Evolutionary conservation across 1,140 invertebrate genomes (phyloP).

Genomic region (Thaumetopoea pityocampa): DNA sequence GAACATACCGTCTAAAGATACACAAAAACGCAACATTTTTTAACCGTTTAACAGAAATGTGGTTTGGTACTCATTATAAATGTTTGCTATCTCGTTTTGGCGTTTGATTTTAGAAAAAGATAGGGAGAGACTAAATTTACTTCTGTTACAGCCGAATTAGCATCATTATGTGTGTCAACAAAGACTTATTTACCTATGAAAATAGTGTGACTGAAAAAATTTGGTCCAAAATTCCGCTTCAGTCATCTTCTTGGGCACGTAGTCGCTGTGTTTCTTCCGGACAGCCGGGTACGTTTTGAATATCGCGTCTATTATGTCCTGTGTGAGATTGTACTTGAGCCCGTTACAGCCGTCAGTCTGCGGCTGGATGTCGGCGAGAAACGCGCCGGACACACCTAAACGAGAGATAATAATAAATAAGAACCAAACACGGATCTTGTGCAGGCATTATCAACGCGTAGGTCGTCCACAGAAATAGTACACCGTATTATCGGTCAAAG

Average conservation of each 20-base stretch:
- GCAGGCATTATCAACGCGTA: too few relatives aligned
- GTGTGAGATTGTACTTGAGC: conserved; percentile 97
- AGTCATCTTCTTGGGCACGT: conserved; percentile 95
- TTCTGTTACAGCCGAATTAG: too few relatives aligned
- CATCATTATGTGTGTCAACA: neutral
- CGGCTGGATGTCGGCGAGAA: conserved; percentile 95
- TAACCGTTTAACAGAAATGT: too few relatives aligned
- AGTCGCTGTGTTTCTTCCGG: conserved; percentile 96
- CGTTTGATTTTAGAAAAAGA: too few relatives aligned
- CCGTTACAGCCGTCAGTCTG: conserved; percentile 98
- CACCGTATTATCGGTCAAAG: too few relatives aligned
- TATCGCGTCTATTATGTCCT: conserved; percentile 98
- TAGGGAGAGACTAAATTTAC: too few relatives aligned
- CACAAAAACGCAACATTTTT: too few relatives aligned
- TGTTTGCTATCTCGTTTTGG: too few relatives aligned
- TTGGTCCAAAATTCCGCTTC: conserved; percentile 99
- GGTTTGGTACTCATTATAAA: too few relatives aligned
- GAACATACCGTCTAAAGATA: too few relatives aligned
- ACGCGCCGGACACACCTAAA: conserved; percentile 90
- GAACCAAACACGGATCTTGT: too few relatives aligned
- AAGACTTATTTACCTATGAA: conserved; percentile 82
- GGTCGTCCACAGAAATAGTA: too few relatives aligned
- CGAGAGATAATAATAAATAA: conserved; percentile 19
- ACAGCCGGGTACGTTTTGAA: conserved; percentile 99
- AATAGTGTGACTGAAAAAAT: conserved; percentile 99